phyloP scores from a whole-genome alignment of 1,140 invertebrate species.

The Danaus plexippus region DNA sequence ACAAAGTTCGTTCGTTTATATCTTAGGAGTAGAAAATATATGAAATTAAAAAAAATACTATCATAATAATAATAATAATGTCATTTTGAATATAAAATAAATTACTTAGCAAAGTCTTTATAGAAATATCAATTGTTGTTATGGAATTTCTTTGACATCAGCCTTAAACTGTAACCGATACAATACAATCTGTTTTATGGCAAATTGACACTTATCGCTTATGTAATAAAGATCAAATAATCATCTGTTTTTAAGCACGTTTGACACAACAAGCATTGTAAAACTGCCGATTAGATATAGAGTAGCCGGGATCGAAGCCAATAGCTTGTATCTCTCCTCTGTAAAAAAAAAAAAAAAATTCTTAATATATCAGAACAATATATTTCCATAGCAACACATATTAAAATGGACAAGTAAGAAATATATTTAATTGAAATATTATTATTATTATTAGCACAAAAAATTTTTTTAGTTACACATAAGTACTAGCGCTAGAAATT shows the following conservation, averaged over 20 bases:
- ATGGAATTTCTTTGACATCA: too few relatives aligned
- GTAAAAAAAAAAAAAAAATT: slow-evolving; percentile 65
- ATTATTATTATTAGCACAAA: neutral
- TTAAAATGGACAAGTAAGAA: slow-evolving; percentile 8
- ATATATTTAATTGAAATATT: slow-evolving; percentile 1
- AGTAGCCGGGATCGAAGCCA: slow-evolving; percentile 80
- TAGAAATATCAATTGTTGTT: too few relatives aligned
- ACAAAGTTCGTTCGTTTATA: too few relatives aligned
- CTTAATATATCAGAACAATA: slow-evolving; percentile 15
- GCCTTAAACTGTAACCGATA: neutral
- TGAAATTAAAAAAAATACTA: too few relatives aligned
- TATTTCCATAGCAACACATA: slow-evolving; percentile 21
- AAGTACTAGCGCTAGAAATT: slow-evolving; percentile 2
- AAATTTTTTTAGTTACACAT: neutral
- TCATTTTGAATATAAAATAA: too few relatives aligned
- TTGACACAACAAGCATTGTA: slow-evolving; percentile 74
- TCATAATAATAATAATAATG: too few relatives aligned
- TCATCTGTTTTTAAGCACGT: slow-evolving; percentile 56
- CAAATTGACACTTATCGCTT: slow-evolving; percentile 16
- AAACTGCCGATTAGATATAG: slow-evolving; percentile 78
- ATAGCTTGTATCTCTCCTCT: slow-evolving; percentile 80
- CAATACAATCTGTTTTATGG: neutral
- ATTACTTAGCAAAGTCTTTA: too few relatives aligned
- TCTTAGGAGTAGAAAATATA: too few relatives aligned
- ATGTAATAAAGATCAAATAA: slow-evolving; percentile 29